Percentiles rank a stretch among this genome's conserved stretches.
phyloP scores from a whole-genome alignment of 1,140 invertebrate species.

The Ladona fulva region DNA sequence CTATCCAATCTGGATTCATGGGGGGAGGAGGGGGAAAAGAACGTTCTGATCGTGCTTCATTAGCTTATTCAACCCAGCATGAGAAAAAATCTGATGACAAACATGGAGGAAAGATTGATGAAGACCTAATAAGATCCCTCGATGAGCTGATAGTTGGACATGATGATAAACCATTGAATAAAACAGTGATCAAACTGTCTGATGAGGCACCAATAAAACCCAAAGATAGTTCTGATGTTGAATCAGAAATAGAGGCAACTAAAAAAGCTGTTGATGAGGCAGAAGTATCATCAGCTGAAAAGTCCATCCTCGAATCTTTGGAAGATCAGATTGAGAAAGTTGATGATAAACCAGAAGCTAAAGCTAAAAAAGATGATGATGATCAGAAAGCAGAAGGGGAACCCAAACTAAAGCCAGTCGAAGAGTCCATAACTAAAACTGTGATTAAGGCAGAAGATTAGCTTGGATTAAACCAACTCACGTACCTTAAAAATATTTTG shows the following conservation, averaged over 20 bases:
- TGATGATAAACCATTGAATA: background rate
- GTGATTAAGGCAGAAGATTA: no score
- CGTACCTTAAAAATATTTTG: no score
- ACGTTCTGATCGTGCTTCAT: background rate
- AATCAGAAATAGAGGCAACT: background rate
- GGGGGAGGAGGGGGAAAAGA: background rate
- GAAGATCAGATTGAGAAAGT: no score
- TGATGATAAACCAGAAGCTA: no score
- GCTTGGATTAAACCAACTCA: no score
- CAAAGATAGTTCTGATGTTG: background rate
- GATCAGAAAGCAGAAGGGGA: no score
- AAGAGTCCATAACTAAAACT: background rate
- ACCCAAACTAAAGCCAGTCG: background rate
- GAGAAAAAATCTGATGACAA: background rate
- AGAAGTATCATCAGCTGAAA: no score
- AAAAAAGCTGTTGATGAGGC: background rate
- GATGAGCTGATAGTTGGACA: background rate
- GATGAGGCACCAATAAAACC: background rate
- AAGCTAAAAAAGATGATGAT: no score
- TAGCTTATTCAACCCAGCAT: background rate
- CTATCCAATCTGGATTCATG: background rate
- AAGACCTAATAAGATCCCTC: background rate
- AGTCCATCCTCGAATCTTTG: no score
- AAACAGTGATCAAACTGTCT: background rate
- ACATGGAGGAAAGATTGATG: background rate